phyloP scores from a whole-genome alignment of 2,888 invertebrate genomes.

The Salpingus planirostris region DNA sequence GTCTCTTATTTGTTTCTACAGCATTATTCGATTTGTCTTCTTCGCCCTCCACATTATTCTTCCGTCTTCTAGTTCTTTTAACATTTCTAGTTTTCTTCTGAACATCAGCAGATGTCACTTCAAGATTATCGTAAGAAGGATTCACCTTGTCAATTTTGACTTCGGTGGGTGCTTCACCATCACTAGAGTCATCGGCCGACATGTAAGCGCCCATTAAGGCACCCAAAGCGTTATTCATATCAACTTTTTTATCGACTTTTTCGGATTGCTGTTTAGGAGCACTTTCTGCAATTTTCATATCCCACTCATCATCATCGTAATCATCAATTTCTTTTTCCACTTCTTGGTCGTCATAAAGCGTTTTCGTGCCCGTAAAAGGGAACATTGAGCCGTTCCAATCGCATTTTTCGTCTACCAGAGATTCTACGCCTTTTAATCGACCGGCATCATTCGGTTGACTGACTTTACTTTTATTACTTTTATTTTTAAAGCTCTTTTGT shows the following conservation, averaged over 20 bases:
- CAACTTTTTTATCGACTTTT: too few species aligned
- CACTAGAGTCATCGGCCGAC: constrained; percentile 43
- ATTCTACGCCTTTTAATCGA: constrained; percentile 18
- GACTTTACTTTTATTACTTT: constrained; percentile 5
- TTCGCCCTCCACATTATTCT: background rate
- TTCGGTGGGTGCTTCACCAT: constrained; percentile 48
- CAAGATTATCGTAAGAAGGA: constrained; percentile 21
- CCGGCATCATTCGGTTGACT: too few species aligned
- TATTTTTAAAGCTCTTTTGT: constrained; percentile 6
- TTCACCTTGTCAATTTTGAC: constrained; percentile 35
- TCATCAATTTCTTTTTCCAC: constrained; percentile 19
- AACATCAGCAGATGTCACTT: constrained; percentile 6
- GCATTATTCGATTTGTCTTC: background rate
- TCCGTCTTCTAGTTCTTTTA: constrained; percentile 1
- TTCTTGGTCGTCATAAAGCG: constrained; percentile 23
- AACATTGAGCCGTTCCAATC: constrained; percentile 38
- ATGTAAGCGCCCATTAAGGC: constrained; percentile 51
- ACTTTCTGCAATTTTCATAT: constrained; percentile 11
- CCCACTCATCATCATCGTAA: constrained; percentile 37
- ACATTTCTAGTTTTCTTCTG: constrained; percentile 3
- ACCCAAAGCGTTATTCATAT: constrained; percentile 48
- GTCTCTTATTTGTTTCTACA: too few species aligned
- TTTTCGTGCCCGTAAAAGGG: constrained; percentile 36
- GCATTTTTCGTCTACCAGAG: constrained; percentile 33
- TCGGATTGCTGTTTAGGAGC: constrained; percentile 5